Evolutionary conservation across 2,888 invertebrate genomes (phyloP), one percentile per base, ranked within the genome.

Genomic region (Lepidonotus clava): DNA sequence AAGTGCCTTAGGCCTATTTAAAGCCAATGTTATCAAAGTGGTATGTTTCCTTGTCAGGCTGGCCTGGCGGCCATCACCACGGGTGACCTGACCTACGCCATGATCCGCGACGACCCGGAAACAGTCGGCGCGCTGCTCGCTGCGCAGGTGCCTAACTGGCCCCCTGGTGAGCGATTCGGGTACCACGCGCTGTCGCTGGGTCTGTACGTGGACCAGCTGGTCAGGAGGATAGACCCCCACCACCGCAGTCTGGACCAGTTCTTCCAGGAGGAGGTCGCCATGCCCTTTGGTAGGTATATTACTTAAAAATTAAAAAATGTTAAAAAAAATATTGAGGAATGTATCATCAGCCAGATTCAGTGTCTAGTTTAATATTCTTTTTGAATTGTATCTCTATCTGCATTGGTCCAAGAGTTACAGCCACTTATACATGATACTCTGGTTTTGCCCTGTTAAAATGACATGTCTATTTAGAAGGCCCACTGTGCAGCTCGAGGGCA

Each of bases 111-210:
- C 36, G 90, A 93, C 83, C 92, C 91, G 21, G 87, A 90, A 6
- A 89, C 90, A 77, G 91, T 94, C 67, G 92, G 93, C n/a, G 67
- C 87, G 24, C 53, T 90, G n/a, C 85, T 94, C 14, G 94, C 92
- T 56, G 86, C 91, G 21, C 93, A 93, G 14, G 89, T 88, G 66
- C 93, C 94, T 0, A 88, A 90, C 6, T 94, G 94, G 93, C 89
- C 89, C 11, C 90, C 92, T 88, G 94, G 93, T 91, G 53, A 11
- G 14, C 18, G 34, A n/a, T 83, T 91, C 86, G 95, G 94, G 28
- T 95, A 95, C 90, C 95, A 95, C 90, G 93, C 91, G 1, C 87
- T 94, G 6, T 94, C 94, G 0, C 92, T 92, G 87, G 95, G 94
- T 24, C 92, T 94, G 90, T 93, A 94, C 66, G 91, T 94, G 11